Conservation (phyloP, 2,797 vertebrate species). For the Pantherophis alleghaniensis region DNA sequence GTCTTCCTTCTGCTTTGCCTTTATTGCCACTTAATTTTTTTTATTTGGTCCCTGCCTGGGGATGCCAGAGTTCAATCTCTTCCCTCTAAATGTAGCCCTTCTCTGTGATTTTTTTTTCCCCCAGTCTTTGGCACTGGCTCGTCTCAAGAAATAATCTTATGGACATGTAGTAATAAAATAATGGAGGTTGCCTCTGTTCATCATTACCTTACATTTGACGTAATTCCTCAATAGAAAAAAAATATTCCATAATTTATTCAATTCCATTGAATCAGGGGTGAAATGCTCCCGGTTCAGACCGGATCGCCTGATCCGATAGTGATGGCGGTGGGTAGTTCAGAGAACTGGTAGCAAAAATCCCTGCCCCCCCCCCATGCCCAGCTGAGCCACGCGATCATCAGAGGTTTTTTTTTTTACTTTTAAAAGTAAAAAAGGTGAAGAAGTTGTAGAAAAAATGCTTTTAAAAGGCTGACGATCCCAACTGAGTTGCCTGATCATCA, state of each 20-base stretch:
- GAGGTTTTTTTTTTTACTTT: no score
- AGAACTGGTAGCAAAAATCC: no score
- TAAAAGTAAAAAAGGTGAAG: no score
- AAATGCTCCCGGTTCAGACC: no score
- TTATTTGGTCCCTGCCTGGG: not conserved
- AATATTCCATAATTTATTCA: not conserved
- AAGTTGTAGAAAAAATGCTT: no score
- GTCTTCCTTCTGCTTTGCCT: not conserved
- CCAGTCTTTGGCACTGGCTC: not conserved
- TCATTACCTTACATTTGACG: not conserved
- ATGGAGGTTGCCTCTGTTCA: not conserved
- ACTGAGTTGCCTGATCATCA: no score
- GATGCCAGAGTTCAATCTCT: not conserved
- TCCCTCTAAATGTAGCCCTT: not conserved
- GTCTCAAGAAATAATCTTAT: not conserved
- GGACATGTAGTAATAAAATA: not conserved
- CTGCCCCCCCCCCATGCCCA: no score
- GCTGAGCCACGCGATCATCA: no score
- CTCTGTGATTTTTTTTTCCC: not conserved
- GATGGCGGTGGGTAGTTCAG: no score
- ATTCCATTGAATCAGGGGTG: not conserved
- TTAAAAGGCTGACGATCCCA: no score
- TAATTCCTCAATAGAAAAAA: not conserved
- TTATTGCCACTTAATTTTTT: not conserved
- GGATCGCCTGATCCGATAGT: no score